Conservation (phyloP, 2,113 vertebrate species). For the Rhinopomastus cyanomelas region DNA sequence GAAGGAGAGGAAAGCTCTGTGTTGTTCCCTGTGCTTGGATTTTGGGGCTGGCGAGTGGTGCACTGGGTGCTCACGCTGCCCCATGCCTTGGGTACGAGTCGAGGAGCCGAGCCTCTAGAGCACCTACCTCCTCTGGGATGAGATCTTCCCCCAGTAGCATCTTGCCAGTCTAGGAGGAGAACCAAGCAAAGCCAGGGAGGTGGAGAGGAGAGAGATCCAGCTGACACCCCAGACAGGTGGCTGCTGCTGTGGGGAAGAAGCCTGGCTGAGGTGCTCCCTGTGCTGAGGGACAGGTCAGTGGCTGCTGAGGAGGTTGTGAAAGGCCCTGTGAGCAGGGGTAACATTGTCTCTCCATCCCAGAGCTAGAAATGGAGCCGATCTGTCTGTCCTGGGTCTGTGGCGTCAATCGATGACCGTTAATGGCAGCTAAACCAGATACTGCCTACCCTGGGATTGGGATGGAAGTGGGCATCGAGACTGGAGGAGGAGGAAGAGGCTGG, state of each 20-base stretch:
- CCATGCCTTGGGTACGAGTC: background rate
- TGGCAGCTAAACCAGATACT: background rate
- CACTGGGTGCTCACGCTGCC: background rate
- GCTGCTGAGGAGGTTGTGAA: background rate
- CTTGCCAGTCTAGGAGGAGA: background rate
- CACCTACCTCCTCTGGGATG: background rate
- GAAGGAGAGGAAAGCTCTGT: background rate
- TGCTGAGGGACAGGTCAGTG: background rate
- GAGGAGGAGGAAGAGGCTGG: background rate
- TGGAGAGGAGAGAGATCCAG: background rate
- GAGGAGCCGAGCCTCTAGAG: background rate
- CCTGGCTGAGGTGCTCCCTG: accelerated
- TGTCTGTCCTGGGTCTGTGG: accelerated
- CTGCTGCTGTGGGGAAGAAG: background rate
- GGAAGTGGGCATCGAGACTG: background rate
- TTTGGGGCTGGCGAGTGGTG: background rate
- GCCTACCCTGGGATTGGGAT: background rate
- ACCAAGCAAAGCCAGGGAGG: background rate
- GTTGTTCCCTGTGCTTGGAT: accelerated
- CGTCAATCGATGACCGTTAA: accelerated
- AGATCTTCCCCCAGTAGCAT: background rate
- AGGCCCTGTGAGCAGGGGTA: background rate
- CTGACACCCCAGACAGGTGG: background rate
- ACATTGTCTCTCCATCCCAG: accelerated
- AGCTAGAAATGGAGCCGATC: background rate